Evolutionary conservation across 2,113 vertebrate genomes (phyloP), one percentile per base, ranked within the genome.

Genomic region (Catharus fuscescens): DNA sequence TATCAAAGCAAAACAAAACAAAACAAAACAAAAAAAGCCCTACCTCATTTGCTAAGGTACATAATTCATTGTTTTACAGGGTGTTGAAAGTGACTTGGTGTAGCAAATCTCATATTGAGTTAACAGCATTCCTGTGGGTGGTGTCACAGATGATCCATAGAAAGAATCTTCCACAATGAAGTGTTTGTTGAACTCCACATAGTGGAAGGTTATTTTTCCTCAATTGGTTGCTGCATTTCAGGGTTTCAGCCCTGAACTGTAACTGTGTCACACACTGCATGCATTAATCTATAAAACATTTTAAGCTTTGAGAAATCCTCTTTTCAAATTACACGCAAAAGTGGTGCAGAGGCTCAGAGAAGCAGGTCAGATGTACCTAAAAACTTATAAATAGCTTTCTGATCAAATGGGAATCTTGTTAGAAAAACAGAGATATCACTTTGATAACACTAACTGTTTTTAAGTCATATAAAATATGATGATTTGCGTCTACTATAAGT

Each of bases 231-330:
- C 38, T 92, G 77, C 4, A 4, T 88, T 86, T 78, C 64, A 86
- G 34, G 47, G 19, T 13, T 83, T 80, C 70, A 91, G 52, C 52
- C 64, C n/a, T 76, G 86, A 86, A 56, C 45, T 84, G 26, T 47
- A 95, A 64, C 45, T 74, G 72, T 94, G 72, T 84, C 73, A 78
- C 6, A 8, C 24, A 64, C 31, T 56, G 31, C 31, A 42, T 79
- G 42, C 56, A 71, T 86, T 93, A 94, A 94, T 88, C 80, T 70
- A 70, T 59, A 74, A 88, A 88, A 66, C 80, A 44, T 48, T 80
- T 84, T 83, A 94, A 86, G 88, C 64, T 93, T 93, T 81, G 69
- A 88, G 47, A 93, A 95, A 91, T 90, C 45, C 56, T 92, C 72
- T 90, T 96, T 88, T 86, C 64, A 86, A 83, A 86, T 44, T 32